Evolutionary conservation across 2,113 vertebrate genomes (phyloP).

Genomic region (Myocastor coypus): DNA sequence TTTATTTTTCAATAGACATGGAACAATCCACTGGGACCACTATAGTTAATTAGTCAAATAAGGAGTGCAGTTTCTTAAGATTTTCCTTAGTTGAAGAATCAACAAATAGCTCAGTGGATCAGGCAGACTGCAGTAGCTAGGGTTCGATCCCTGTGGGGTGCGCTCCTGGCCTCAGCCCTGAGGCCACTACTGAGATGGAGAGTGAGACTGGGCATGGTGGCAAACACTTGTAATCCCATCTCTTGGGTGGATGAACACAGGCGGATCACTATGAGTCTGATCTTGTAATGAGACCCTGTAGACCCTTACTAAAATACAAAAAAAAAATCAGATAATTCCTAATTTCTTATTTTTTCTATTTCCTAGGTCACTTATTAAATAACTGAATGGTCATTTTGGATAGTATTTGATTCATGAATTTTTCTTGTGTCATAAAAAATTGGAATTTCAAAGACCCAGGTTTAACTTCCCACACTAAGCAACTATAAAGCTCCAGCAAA

Average conservation of each 20-base stretch:
- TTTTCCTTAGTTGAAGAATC: slow-evolving; percentile 50
- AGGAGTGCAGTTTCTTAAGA: background rate
- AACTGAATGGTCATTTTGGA: slow-evolving; percentile 21
- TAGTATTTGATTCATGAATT: background rate
- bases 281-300: too few relatives aligned
- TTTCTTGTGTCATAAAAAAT: background rate
- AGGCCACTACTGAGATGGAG: too few relatives aligned
- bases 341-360: slow-evolving; percentile 6
- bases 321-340: background rate
- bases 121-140: too few relatives aligned
- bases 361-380: background rate
- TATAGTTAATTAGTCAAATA: background rate
- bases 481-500: background rate
- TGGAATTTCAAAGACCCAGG: background rate
- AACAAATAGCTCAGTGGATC: background rate
- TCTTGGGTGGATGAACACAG: too few relatives aligned
- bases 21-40: background rate
- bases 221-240: too few relatives aligned
- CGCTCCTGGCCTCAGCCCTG: too few relatives aligned
- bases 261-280: too few relatives aligned
- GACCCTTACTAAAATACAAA: too few relatives aligned
- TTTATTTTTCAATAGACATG: background rate
- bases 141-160: too few relatives aligned
- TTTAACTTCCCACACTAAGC: background rate
- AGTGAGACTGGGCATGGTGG: too few relatives aligned